These are phyloP conservation scores for Lucilia cuprina DNA, from an alignment of 1,140 invertebrate species.

Conservation along the genomic window DNA sequence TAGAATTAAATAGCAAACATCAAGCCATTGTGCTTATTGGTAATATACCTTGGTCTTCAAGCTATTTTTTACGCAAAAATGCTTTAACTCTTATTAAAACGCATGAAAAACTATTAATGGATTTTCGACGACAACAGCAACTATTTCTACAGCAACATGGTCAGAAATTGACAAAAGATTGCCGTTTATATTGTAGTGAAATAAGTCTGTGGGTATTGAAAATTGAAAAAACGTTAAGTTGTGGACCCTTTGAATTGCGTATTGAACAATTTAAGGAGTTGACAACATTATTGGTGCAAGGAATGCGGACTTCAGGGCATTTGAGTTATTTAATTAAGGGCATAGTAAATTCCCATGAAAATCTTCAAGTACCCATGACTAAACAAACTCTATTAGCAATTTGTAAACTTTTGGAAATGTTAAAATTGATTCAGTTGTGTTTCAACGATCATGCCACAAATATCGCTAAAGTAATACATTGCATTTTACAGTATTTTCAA, in stretches of 20 bases:
- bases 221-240: conserved; percentile 67
- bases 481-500: conserved; percentile 75
- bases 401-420: conserved; percentile 81
- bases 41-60: conserved; percentile 82
- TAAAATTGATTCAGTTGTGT: conserved; percentile 78
- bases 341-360: conserved; percentile 83
- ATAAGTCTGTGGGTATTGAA: conserved; percentile 71
- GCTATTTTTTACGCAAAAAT: conserved; percentile 74
- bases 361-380: conserved; percentile 77
- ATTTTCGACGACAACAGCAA: conserved; percentile 66
- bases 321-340: conserved; percentile 71
- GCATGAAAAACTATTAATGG: conserved; percentile 69
- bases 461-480: conserved; percentile 69
- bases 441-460: conserved; percentile 69
- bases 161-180: conserved; percentile 69
- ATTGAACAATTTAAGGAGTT: conserved; percentile 71
- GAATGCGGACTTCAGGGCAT: conserved; percentile 70
- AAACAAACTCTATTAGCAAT: conserved; percentile 78
- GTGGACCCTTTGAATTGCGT: conserved; percentile 66
- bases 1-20: conserved; percentile 62
- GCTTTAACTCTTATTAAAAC: conserved; percentile 67
- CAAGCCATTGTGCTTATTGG: conserved; percentile 78
- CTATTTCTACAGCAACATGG: conserved; percentile 68
- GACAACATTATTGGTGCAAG: conserved; percentile 70
- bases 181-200: conserved; percentile 63